Evolutionary conservation across 2,888 invertebrate species (phyloP).

Genomic region (Diadromus collaris): DNA sequence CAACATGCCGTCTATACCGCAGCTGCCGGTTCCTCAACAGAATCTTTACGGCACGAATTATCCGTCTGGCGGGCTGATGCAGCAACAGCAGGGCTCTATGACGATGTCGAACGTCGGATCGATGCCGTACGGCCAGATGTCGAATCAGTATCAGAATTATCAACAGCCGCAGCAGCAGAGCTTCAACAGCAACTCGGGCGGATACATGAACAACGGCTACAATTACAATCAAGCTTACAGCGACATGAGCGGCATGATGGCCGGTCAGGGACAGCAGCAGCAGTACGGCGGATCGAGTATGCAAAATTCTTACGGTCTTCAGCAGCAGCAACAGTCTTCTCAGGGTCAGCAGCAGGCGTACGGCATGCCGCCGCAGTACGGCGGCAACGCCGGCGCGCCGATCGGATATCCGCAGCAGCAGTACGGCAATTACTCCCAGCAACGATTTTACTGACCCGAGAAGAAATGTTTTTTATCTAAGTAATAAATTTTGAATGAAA

Average conservation of each 20-base stretch:
- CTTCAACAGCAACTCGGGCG: conserved; percentile 28
- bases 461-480: conserved; percentile 9
- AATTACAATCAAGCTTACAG: conserved; percentile 70
- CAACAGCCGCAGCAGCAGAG: conserved; percentile 62
- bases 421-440: conserved; percentile 75
- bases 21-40: conserved; percentile 54
- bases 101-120: neutral
- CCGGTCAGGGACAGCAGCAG: conserved; percentile 66
- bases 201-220: conserved; percentile 74
- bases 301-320: conserved; percentile 47
- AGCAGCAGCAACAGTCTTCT: conserved; percentile 32
- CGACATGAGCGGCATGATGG: conserved; percentile 65
- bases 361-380: conserved; percentile 68
- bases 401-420: conserved; percentile 73
- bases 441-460: conserved; percentile 74
- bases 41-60: conserved; percentile 51
- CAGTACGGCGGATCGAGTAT: conserved; percentile 20
- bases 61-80: conserved; percentile 27
- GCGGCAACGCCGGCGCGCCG: conserved; percentile 61
- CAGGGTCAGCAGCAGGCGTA: conserved; percentile 64
- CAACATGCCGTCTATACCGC: conserved; percentile 44
- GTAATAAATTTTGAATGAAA: neutral
- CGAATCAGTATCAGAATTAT: conserved; percentile 62
- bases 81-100: conserved; percentile 38
- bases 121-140: conserved; percentile 54